These are phyloP conservation scores for Dyspetes luteomarginatus DNA, from an alignment of 2,888 invertebrate genomes.

Conservation along the genomic window DNA sequence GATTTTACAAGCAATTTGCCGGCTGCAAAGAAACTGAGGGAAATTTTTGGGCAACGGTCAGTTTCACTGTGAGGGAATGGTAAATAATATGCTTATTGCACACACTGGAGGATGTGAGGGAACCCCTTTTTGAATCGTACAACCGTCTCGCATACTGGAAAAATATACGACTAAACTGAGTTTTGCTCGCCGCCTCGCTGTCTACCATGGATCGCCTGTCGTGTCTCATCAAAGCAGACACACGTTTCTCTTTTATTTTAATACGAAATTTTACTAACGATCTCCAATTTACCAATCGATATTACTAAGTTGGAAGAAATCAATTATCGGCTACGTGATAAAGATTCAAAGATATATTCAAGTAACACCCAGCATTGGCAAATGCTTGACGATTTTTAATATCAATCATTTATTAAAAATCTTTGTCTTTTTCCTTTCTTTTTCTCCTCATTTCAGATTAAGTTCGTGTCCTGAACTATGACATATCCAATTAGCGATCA, in stretches of 20 bases:
- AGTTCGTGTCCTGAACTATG: too few species aligned
- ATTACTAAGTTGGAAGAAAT: background rate
- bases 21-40: background rate
- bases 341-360: too few species aligned
- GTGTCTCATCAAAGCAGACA: background rate
- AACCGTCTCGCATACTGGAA: background rate
- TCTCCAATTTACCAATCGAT: too few species aligned
- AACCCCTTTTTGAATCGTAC: background rate
- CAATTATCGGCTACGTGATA: background rate
- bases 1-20: conserved; percentile 48
- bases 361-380: too few species aligned
- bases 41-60: conserved; percentile 17
- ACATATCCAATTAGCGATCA: too few species aligned
- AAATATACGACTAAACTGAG: conserved; percentile 31
- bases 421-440: too few species aligned
- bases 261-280: background rate
- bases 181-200: conserved; percentile 47
- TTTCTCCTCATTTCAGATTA: too few species aligned
- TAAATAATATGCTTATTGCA: background rate
- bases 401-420: too few species aligned
- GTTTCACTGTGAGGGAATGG: conserved; percentile 3
- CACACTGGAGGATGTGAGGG: background rate
- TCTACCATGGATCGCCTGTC: conserved; percentile 54
- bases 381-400: too few species aligned
- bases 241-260: background rate